phyloP scores from a whole-genome alignment of 1,140 invertebrate species.

The Vanessa atalanta region DNA sequence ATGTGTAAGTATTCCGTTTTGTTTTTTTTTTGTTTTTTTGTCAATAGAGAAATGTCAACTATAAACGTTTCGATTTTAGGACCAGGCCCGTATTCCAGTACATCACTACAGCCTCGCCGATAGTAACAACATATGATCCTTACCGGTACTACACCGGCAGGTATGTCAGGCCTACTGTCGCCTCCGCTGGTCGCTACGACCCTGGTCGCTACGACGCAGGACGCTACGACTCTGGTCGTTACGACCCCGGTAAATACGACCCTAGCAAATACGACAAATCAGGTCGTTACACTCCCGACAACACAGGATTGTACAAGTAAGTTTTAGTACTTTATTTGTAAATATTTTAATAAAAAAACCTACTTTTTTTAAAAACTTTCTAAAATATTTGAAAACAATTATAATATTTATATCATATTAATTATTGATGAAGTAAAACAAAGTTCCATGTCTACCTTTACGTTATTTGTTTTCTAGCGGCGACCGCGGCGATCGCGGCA shows the following conservation, averaged over 20 bases:
- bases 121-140: slow-evolving; percentile 22
- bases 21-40: neutral
- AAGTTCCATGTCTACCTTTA: no score
- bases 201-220: slow-evolving; percentile 50
- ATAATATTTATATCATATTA: no score
- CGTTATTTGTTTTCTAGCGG: slow-evolving; percentile 46
- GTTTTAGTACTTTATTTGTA: slow-evolving; percentile 9
- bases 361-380: no score
- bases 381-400: no score
- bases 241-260: slow-evolving; percentile 50
- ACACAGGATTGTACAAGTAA: slow-evolving; percentile 64
- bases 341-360: no score
- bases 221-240: slow-evolving; percentile 47
- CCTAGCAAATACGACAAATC: slow-evolving; percentile 53
- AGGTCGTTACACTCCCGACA: slow-evolving; percentile 61
- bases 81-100: slow-evolving; percentile 10
- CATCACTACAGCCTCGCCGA: slow-evolving; percentile 12
- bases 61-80: slow-evolving; percentile 5
- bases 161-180: slow-evolving; percentile 10
- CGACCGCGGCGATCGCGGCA: slow-evolving; percentile 70
- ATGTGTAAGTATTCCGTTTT: slow-evolving; percentile 22
- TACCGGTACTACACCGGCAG: slow-evolving; percentile 14
- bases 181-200: slow-evolving; percentile 36
- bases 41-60: no score
- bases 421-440: no score